These are phyloP conservation scores for Euschistus heros DNA, from an alignment of 1,140 invertebrate genomes.

Conservation along the genomic window DNA sequence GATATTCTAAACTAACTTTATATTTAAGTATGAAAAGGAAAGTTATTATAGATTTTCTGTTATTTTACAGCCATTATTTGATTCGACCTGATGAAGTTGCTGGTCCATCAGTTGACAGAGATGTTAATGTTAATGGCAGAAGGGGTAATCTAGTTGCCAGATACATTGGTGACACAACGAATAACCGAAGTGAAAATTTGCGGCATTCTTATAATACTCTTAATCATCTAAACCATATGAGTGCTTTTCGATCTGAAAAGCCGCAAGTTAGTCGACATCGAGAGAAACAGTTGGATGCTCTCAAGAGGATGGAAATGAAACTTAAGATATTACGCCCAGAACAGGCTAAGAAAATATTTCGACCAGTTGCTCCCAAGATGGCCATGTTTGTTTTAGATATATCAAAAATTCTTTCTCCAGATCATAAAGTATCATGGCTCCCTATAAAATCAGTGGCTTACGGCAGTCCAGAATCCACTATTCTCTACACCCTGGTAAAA, in stretches of 20 bases:
- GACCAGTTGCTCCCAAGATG: slow-evolving; percentile 35
- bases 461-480: slow-evolving; percentile 73
- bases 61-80: slow-evolving; percentile 17
- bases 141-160: slow-evolving; percentile 38
- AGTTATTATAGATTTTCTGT: not conserved
- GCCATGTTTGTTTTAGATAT: slow-evolving; percentile 82
- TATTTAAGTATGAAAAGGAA: too few relatives aligned
- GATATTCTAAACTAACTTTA: too few relatives aligned
- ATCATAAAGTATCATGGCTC: slow-evolving; percentile 57
- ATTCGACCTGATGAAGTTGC: slow-evolving; percentile 14
- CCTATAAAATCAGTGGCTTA: slow-evolving; percentile 49
- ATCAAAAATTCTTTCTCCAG: slow-evolving; percentile 44
- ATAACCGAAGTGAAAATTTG: not conserved
- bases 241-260: not conserved
- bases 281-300: slow-evolving; percentile 47
- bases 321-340: slow-evolving; percentile 32
- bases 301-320: slow-evolving; percentile 48
- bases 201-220: not conserved
- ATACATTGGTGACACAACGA: not conserved
- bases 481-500: slow-evolving; percentile 77
- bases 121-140: slow-evolving; percentile 61
- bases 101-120: slow-evolving; percentile 39
- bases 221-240: not conserved
- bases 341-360: slow-evolving; percentile 1
- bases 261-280: slow-evolving; percentile 37